Base-by-base conservation (phyloP, 2,797 vertebrate genomes). In the Coranthus polyacanthus region DNA sequence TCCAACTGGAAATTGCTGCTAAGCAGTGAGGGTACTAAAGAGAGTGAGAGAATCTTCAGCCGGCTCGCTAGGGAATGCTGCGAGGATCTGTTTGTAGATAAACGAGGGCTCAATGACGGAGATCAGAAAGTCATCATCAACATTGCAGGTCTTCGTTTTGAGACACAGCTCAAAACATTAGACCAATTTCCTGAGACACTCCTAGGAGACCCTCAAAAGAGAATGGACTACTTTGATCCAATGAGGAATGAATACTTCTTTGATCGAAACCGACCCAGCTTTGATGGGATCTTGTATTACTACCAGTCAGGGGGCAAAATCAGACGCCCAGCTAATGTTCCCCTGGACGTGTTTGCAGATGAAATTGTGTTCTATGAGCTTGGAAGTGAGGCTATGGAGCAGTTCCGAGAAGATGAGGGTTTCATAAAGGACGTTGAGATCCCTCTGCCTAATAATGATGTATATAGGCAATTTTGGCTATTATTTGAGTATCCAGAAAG, bases 211-310 rank as follows among this genome's bases (percentile, higher is more conserved):
- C 92, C 95, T 0, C 88, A 92, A 2, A 98, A 98, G 90, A 94
- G 98, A 86, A 95, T 96, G 93, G 91, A 93, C 13, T 99, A 96
- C 90, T 99, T 99, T 17, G 97, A 99, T 88, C 96, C 97, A 29
- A 97, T 98, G 96, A 96, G 97, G 82, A 99, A 99, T 0, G 97
- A 99, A 13, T 99, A 99, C 72, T 99, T 99, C 88, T 99, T 99
- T 46, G 98, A 99, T 63, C 92, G 97, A 52, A 98, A 98, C 82
- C 91, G 98, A 61, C 97, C 97, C 15, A 99, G 98, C 85, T 99
- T 99, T 79, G 98, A 99, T 22, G 97, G 97, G 12, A 99, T 99
- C 73, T 90, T 99, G 18, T 99, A 98, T 82, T 99, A 98, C 75
- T 99, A 99, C 69, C 98, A 99, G 53, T 99, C 98, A 0, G 97